These are phyloP conservation scores for Prunella strophiata DNA, from an alignment of 2,797 vertebrate species.

Conservation along the genomic window DNA sequence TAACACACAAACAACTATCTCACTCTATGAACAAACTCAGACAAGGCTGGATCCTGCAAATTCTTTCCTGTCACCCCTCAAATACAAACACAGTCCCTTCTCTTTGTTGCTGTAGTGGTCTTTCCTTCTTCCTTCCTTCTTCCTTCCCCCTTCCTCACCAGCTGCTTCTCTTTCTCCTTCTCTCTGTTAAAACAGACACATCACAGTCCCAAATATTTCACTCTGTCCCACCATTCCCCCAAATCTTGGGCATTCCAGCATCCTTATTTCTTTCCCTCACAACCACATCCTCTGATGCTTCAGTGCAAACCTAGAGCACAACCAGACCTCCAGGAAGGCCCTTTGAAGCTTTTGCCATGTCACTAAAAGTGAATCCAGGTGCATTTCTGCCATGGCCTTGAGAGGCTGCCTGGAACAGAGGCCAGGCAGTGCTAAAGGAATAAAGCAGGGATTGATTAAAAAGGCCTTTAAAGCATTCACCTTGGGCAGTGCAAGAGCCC, in stretches of 20 bases:
- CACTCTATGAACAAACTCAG: background rate
- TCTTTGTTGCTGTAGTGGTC: background rate
- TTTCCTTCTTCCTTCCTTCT: background rate
- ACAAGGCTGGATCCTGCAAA: background rate
- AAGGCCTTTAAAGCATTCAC: background rate
- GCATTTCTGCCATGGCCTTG: background rate
- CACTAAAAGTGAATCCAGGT: background rate
- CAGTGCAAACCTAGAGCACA: background rate
- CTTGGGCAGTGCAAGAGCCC: background rate
- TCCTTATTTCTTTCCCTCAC: background rate
- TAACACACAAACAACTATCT: background rate
- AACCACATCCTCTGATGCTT: background rate
- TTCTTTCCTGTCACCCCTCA: background rate
- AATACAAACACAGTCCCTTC: background rate
- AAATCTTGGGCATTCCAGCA: background rate
- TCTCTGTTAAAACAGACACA: background rate
- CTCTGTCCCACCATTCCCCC: background rate
- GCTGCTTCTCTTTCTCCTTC: background rate
- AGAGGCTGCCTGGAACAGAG: background rate
- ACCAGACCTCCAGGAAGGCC: background rate
- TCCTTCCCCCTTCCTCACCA: background rate
- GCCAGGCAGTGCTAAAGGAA: background rate
- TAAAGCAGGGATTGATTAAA: background rate
- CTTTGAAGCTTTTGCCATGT: background rate
- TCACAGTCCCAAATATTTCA: background rate